phyloP scores from a whole-genome alignment of 2,888 invertebrate species.

The Noctua comes region DNA sequence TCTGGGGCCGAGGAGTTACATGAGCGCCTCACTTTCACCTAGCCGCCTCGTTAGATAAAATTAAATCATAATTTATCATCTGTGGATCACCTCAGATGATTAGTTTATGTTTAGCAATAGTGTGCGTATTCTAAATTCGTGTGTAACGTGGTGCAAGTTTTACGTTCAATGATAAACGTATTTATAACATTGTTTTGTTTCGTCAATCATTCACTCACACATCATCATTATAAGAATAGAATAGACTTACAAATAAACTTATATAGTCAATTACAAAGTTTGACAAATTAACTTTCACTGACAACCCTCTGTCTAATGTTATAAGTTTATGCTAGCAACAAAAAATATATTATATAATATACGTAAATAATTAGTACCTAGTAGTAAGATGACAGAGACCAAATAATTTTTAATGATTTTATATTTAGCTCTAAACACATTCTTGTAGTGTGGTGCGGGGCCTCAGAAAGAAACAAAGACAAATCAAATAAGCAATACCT shows the following conservation, averaged over 20 bases:
- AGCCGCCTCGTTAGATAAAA: constrained; percentile 31
- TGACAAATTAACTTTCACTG: too few species aligned
- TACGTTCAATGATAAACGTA: not conserved
- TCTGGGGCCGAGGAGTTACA: constrained; percentile 33
- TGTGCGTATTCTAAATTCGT: not conserved
- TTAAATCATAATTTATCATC: constrained; percentile 25
- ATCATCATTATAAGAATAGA: too few species aligned
- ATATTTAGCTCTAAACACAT: not conserved
- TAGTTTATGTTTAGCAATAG: not conserved
- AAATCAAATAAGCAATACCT: too few species aligned
- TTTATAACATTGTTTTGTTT: not conserved
- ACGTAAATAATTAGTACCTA: too few species aligned
- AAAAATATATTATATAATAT: too few species aligned
- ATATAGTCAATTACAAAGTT: too few species aligned
- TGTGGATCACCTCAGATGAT: not conserved
- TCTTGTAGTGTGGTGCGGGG: not conserved
- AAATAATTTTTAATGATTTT: too few species aligned
- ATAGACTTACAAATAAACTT: too few species aligned
- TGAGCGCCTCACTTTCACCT: constrained; percentile 55
- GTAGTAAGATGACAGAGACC: too few species aligned
- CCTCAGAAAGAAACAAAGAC: not conserved
- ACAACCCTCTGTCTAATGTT: too few species aligned
- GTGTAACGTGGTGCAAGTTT: too few species aligned
- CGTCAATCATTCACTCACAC: not conserved
- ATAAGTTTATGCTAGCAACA: too few species aligned